Base-by-base conservation (phyloP, 2,888 invertebrate genomes). In the Aphidoletes aphidimyza region DNA sequence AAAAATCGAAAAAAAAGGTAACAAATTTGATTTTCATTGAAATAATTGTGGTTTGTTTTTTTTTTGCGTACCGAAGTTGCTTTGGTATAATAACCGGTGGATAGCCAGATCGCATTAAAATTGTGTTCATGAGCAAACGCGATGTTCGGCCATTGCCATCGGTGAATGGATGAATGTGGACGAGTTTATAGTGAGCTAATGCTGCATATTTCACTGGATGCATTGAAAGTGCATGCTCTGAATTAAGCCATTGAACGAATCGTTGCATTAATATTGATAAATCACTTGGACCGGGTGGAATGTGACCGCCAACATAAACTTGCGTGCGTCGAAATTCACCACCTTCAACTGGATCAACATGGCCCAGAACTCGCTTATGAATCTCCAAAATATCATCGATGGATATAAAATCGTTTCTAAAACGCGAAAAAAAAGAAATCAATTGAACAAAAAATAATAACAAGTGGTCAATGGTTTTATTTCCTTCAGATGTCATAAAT, bases 131-230 rank as follows among this genome's bases (percentile, higher is more conserved):
- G 0, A 99, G 92, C 36, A 99, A 92, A 39, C 99, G 92, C 19
- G 98, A 97, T 0, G 98, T 98, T 88, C 99, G 93, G 0, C 98
- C 99, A 88, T 99, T 99, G 83, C 99, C 98, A 81, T 30, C 98
- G 1, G 95, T 93, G 90, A 99, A 99, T 0, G 99, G 99, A 91
- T 99, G 99, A 87, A 99, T 98, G 88, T 96, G 96, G 0, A 99
- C 99, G 81, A 99, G 90, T 90, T 98, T 98, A 90, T 98, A 99
- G 91, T 99, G 99, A 0, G 98, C 98, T 84, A 98, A 91, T 0
- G 99, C 98, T 84, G 98, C 98, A 88, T 96, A 95, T 89, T 94
- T 93, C 6, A 98, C 95, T 30, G 98, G 97, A 91, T 98, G 98
- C 90, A 98, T 91, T 69, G 94, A 93, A 86, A 95, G 90, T 11